Percentiles rank a stretch among this genome's conserved stretches.
Evolutionary conservation across 2,113 vertebrate genomes (phyloP).

Genomic region (Tragelaphus imberbis): DNA sequence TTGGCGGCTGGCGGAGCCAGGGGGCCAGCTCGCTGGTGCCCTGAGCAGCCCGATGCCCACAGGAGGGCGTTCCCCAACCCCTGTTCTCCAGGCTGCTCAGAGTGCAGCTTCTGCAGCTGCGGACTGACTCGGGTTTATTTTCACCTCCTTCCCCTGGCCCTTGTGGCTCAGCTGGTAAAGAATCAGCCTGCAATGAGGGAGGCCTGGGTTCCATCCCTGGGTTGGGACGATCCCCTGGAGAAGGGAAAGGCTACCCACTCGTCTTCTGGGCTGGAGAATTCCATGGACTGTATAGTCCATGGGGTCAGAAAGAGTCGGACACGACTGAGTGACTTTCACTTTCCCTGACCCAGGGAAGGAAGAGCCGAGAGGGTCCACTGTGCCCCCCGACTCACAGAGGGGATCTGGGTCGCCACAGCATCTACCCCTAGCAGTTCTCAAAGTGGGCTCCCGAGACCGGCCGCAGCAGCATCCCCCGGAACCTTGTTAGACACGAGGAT

Average conservation of each 20-base stretch:
- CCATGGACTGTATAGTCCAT: background rate
- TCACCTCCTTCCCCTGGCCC: accelerated
- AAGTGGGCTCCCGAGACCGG: background rate
- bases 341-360: background rate
- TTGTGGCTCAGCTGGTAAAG: background rate
- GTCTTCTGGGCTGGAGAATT: background rate
- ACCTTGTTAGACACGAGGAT: background rate
- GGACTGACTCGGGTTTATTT: background rate
- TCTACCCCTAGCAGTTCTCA: background rate
- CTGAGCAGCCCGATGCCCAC: accelerated
- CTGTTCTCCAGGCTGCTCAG: accelerated
- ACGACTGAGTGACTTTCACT: background rate
- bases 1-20: background rate
- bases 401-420: accelerated
- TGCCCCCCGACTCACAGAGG: background rate
- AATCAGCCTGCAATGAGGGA: accelerated
- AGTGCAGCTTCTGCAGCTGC: background rate
- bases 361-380: background rate
- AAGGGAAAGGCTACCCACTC: background rate
- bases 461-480: background rate
- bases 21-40: no score
- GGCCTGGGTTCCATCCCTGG: background rate
- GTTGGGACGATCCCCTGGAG: background rate
- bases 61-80: no score
- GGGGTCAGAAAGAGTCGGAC: background rate